Percentiles rank a stretch among this genome's conserved stretches.
Conservation (phyloP, 2,797 vertebrate genomes). For the Sebastes taczanowskii region DNA sequence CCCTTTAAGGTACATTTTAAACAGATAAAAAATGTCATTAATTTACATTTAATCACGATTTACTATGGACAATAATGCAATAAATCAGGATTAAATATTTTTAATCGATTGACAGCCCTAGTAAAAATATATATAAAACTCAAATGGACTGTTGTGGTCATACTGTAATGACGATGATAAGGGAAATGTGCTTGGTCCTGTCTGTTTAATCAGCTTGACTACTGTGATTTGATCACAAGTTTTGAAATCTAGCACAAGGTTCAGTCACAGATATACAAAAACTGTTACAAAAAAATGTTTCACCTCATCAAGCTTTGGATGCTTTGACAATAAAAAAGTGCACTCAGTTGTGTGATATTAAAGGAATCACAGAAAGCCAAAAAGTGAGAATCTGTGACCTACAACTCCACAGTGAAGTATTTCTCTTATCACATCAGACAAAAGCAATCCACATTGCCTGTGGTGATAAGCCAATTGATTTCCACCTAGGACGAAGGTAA, state of each 20-base stretch:
- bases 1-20: too few relatives aligned
- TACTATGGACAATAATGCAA: too few relatives aligned
- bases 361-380: slow-evolving; percentile 12
- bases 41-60: too few relatives aligned
- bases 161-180: neutral
- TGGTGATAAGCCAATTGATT: slow-evolving; percentile 51
- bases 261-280: neutral
- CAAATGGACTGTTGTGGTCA: neutral
- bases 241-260: neutral
- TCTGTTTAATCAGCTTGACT: neutral
- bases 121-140: neutral
- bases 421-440: slow-evolving; percentile 27
- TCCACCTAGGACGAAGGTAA: slow-evolving; percentile 16
- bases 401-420: neutral
- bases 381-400: neutral
- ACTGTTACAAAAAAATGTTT: neutral
- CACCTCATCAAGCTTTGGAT: neutral
- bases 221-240: neutral
- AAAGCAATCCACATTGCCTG: slow-evolving; percentile 10
- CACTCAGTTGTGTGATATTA: neutral
- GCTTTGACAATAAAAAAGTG: neutral
- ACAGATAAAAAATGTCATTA: too few relatives aligned
- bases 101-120: too few relatives aligned
- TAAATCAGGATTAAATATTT: too few relatives aligned
- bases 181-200: neutral